A percentile compares a stretch with the other conserved stretches of the same genome.
These are phyloP conservation scores for Sphecodes monilicornis DNA, from an alignment of 2,888 invertebrate species.

Conservation along the genomic window DNA sequence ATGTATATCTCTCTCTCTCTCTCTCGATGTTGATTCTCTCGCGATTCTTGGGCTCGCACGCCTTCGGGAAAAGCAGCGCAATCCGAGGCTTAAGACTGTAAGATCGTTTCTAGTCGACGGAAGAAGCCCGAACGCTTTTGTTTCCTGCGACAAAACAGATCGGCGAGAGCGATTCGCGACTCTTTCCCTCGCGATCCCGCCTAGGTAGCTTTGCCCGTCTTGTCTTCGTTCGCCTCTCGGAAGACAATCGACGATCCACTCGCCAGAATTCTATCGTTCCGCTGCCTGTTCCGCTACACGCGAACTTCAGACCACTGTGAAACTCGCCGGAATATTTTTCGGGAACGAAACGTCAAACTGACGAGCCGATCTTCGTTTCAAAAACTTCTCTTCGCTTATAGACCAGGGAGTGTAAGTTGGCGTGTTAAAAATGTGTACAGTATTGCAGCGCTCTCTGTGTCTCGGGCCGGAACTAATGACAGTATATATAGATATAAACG, in stretches of 20 bases:
- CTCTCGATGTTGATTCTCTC: not conserved
- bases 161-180: constrained; percentile 52
- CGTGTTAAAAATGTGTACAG: too few species aligned
- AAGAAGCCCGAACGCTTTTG: constrained; percentile 58
- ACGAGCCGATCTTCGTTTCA: not conserved
- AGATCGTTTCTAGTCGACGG: constrained; percentile 32
- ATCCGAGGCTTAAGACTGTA: constrained; percentile 31
- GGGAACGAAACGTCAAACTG: not conserved
- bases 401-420: too few species aligned
- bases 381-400: too few species aligned
- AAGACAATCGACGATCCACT: constrained; percentile 10
- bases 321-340: not conserved
- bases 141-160: constrained; percentile 57
- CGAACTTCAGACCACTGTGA: not conserved
- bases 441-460: too few species aligned
- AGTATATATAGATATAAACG: too few species aligned
- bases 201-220: constrained; percentile 37
- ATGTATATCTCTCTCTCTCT: not conserved
- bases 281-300: not conserved
- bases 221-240: constrained; percentile 3
- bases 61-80: not conserved
- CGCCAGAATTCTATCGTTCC: not conserved
- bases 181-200: constrained; percentile 47
- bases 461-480: too few species aligned
- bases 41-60: not conserved